A percentile compares a stretch with the other conserved stretches of the same genome.
Conservation (phyloP, 2,113 vertebrate species). For the Oncorhynchus mykiss region DNA sequence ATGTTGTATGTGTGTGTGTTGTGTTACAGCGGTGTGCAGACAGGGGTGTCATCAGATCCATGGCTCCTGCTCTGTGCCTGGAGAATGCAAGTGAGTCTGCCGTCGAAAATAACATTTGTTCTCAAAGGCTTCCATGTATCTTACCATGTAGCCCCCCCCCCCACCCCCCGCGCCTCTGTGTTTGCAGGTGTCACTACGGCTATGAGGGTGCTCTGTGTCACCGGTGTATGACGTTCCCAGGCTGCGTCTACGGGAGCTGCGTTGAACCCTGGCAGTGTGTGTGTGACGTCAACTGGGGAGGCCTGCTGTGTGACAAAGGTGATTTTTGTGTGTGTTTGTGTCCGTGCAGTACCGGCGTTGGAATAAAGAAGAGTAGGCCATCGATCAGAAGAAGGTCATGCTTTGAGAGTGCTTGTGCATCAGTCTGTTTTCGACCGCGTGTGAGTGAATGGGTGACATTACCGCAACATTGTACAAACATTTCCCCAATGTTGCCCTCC, state of each 20-base stretch:
- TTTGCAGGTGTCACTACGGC: conserved; percentile 79
- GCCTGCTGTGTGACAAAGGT: conserved; percentile 84
- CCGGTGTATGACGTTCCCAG: conserved; percentile 76
- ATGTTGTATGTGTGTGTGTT: conserved; percentile 12
- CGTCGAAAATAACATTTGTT: too few relatives aligned
- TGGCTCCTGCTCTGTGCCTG: conserved; percentile 71
- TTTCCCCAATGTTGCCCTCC: conserved; percentile 25
- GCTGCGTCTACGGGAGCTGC: conserved; percentile 81
- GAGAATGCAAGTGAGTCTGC: conserved; percentile 76
- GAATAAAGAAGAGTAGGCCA: too few relatives aligned
- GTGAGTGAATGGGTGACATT: neutral
- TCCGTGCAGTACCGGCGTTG: too few relatives aligned
- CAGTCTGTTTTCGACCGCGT: neutral
- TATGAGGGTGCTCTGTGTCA: conserved; percentile 77
- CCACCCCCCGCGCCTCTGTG: neutral
- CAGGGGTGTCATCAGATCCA: conserved; percentile 73
- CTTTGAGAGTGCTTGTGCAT: neutral
- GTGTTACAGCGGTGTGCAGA: conserved; percentile 69
- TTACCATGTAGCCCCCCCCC: too few relatives aligned
- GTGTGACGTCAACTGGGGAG: conserved; percentile 83
- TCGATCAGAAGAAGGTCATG: too few relatives aligned
- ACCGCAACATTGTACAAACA: conserved; percentile 16
- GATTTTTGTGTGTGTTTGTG: conserved; percentile 11
- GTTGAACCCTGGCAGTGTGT: conserved; percentile 79
- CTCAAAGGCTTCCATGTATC: too few relatives aligned